A percentile compares a stretch with the other conserved stretches of the same genome.
These are phyloP conservation scores for Aricia agestis DNA, from an alignment of 1,140 invertebrate genomes.

Conservation along the genomic window DNA sequence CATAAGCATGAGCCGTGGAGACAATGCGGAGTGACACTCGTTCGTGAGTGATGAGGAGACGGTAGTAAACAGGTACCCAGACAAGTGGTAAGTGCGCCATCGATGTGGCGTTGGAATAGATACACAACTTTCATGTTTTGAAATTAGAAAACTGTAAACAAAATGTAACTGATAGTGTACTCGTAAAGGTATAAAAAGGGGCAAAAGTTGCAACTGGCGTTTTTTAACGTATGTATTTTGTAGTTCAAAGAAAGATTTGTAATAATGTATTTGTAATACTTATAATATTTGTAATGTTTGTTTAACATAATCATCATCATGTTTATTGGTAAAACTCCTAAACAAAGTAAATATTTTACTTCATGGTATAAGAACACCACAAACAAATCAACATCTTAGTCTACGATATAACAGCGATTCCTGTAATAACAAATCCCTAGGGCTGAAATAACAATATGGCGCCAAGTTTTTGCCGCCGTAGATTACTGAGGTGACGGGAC, in stretches of 20 bases:
- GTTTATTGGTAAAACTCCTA: too few species aligned
- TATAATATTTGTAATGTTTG: too few species aligned
- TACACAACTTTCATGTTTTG: not conserved
- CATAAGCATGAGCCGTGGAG: not conserved
- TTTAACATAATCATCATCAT: too few species aligned
- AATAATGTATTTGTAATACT: too few species aligned
- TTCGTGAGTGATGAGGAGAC: conserved; percentile 51
- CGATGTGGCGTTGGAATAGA: not conserved
- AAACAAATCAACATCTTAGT: not conserved
- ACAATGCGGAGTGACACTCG: conserved; percentile 42
- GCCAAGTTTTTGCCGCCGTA: conserved; percentile 61
- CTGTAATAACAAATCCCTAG: conserved; percentile 36
- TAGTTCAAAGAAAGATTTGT: too few species aligned
- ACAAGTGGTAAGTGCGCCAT: conserved; percentile 42
- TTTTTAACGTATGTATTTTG: too few species aligned
- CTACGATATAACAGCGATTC: not conserved
- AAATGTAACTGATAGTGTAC: too few species aligned
- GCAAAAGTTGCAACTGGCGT: too few species aligned
- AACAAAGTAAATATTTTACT: not conserved
- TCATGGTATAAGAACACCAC: not conserved
- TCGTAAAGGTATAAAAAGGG: too few species aligned
- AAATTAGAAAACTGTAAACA: too few species aligned
- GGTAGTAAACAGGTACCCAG: conserved; percentile 56
- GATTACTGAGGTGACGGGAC: conserved; percentile 50
- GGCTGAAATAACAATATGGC: conserved; percentile 58